phyloP scores from a whole-genome alignment of 30 jellyfish, hydroid and myxozoan genomes.

The Pelagia noctiluca region DNA sequence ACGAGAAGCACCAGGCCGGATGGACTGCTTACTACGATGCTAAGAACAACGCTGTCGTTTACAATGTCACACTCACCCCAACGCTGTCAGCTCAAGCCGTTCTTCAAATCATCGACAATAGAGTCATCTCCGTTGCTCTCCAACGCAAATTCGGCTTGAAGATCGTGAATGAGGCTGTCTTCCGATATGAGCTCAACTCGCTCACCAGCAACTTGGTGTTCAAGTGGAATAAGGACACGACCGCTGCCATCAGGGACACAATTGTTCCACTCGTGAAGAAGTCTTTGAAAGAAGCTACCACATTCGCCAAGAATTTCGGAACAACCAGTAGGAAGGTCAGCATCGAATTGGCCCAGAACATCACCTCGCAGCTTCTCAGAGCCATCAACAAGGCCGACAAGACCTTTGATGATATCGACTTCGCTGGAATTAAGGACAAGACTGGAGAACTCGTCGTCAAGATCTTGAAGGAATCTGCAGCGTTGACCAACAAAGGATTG shows the following conservation, averaged over 20 bases:
- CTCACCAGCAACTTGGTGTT: constrained; percentile 78
- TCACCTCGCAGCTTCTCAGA: constrained; percentile 50
- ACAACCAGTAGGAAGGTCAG: constrained; percentile 50
- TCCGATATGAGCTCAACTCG: constrained; percentile 75
- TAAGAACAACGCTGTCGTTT: constrained; percentile 74
- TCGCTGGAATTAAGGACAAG: constrained; percentile 72
- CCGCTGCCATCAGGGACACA: constrained; percentile 52
- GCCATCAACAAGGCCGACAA: constrained; percentile 65
- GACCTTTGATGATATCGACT: constrained; percentile 78
- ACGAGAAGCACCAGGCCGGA: constrained; percentile 78
- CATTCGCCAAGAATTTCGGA: constrained; percentile 24
- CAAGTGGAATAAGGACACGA: constrained; percentile 92
- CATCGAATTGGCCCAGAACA: constrained; percentile 36
- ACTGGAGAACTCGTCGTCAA: constrained; percentile 60
- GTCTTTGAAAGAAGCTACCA: constrained; percentile 40
- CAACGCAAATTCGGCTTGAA: constrained; percentile 74
- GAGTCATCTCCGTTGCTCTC: constrained; percentile 71
- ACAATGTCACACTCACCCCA: constrained; percentile 86
- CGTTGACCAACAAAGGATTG: constrained; percentile 66
- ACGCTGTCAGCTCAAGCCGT: constrained; percentile 73
- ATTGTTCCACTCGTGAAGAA: constrained; percentile 58
- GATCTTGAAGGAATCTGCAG: constrained; percentile 70
- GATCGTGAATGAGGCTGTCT: constrained; percentile 80
- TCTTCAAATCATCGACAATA: constrained; percentile 78
- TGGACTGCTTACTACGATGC: constrained; percentile 69